Percentiles rank a stretch among this genome's conserved stretches.
These are phyloP conservation scores for Pseudomyrmex flavicornis DNA, from an alignment of 1,140 invertebrate species.

Conservation along the genomic window DNA sequence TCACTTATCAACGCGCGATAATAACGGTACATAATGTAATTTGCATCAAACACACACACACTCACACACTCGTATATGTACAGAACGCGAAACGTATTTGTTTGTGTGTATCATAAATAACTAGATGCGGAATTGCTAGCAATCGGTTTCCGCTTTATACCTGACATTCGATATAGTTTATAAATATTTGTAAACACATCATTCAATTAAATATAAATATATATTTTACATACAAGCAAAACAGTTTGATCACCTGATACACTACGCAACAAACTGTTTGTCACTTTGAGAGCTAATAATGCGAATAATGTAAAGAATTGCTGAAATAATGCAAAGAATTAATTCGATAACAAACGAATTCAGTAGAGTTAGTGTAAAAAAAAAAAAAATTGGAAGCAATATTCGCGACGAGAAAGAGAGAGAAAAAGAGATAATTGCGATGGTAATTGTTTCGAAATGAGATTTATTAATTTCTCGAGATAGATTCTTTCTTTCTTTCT, in stretches of 20 bases:
- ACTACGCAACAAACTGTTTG: no score
- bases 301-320: background rate
- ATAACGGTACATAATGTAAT: no score
- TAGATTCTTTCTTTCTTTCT: background rate
- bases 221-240: no score
- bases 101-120: conserved; percentile 3
- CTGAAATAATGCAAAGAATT: background rate
- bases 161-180: background rate
- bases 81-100: background rate
- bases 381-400: background rate
- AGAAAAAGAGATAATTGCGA: conserved; percentile 6
- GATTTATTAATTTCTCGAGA: conserved; percentile 54
- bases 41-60: no score
- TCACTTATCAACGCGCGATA: conserved; percentile 15
- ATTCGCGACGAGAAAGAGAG: no score
- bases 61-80: no score
- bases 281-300: no score
- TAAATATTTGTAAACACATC: conserved; percentile 25
- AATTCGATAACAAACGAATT: background rate
- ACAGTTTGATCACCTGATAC: no score
- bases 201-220: background rate
- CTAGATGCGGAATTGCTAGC: conserved; percentile 10
- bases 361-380: background rate
- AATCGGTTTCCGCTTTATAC: background rate
- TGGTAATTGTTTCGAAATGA: conserved; percentile 34